Conservation (phyloP, 2,888 invertebrate genomes). For the Chromoteleia sp. region DNA sequence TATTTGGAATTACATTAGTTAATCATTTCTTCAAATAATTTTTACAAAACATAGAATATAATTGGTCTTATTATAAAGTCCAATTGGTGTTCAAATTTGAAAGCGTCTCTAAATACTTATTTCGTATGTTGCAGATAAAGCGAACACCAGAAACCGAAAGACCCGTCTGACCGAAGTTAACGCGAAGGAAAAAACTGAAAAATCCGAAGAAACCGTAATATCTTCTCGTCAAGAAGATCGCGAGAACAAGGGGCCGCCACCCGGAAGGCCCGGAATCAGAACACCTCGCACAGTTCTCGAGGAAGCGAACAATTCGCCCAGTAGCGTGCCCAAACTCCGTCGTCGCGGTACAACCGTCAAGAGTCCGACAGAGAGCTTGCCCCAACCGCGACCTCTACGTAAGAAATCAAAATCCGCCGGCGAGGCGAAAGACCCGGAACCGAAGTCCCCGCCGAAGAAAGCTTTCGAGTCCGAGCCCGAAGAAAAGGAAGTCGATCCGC, state of each 20-base stretch:
- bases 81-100: too few relatives aligned
- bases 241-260: slow-evolving; percentile 82
- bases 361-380: slow-evolving; percentile 73
- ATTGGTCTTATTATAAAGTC: too few relatives aligned
- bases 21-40: too few relatives aligned
- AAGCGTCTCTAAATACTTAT: too few relatives aligned
- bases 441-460: slow-evolving; percentile 32
- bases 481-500: slow-evolving; percentile 47
- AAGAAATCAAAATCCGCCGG: slow-evolving; percentile 69
- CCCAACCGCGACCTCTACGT: slow-evolving; percentile 75
- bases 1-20: too few relatives aligned
- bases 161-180: slow-evolving; percentile 80
- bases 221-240: slow-evolving; percentile 81
- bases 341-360: slow-evolving; percentile 77
- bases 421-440: slow-evolving; percentile 67
- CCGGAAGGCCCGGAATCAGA: slow-evolving; percentile 78
- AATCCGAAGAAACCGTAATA: slow-evolving; percentile 70
- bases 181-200: slow-evolving; percentile 77
- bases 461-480: slow-evolving; percentile 43
- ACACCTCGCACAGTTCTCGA: slow-evolving; percentile 80
- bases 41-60: too few relatives aligned
- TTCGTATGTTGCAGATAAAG: slow-evolving; percentile 79
- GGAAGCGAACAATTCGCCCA: slow-evolving; percentile 79
- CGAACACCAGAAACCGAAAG: slow-evolving; percentile 78
- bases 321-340: slow-evolving; percentile 79